Evolutionary conservation across 2,113 vertebrate genomes (phyloP).

Genomic region (Eurypyga helias): DNA sequence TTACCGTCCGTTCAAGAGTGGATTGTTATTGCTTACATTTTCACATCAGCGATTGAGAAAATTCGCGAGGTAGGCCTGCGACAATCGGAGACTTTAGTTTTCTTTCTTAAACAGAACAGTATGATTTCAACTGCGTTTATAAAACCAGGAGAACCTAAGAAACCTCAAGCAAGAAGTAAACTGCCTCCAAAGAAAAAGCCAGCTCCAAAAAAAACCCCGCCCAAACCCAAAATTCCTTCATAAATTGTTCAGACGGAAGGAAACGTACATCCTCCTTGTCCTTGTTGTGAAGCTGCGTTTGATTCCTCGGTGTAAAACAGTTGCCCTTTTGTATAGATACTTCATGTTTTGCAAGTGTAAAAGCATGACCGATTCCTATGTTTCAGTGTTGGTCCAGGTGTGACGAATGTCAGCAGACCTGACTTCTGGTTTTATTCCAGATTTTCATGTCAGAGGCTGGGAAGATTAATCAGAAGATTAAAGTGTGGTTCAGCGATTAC

Average conservation of each 20-base stretch:
- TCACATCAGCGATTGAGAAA: constrained; percentile 95
- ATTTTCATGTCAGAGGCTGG: constrained; percentile 99
- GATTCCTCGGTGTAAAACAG: background rate
- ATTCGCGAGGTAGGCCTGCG: constrained; percentile 88
- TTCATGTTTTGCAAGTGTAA: background rate
- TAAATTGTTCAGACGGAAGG: background rate
- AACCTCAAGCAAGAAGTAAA: background rate
- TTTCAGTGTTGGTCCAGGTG: background rate
- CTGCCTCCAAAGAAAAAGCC: background rate
- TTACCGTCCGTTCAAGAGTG: constrained; percentile 92
- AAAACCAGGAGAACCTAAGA: background rate
- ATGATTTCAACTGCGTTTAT: background rate
- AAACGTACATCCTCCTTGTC: background rate
- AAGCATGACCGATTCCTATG: background rate
- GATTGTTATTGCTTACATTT: constrained; percentile 97
- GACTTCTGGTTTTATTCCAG: constrained; percentile 67
- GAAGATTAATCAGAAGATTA: constrained; percentile 96
- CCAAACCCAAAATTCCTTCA: background rate
- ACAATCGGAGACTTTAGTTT: background rate
- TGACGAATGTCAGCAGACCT: background rate
- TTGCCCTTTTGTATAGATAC: background rate
- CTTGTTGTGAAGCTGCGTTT: background rate
- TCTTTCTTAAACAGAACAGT: background rate
- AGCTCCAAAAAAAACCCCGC: background rate
- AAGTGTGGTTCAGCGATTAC: constrained; percentile 98